Evolutionary conservation across 2,888 invertebrate species (phyloP), one percentile per base, ranked within the genome.

Genomic region (Opisthograptis luteolata): DNA sequence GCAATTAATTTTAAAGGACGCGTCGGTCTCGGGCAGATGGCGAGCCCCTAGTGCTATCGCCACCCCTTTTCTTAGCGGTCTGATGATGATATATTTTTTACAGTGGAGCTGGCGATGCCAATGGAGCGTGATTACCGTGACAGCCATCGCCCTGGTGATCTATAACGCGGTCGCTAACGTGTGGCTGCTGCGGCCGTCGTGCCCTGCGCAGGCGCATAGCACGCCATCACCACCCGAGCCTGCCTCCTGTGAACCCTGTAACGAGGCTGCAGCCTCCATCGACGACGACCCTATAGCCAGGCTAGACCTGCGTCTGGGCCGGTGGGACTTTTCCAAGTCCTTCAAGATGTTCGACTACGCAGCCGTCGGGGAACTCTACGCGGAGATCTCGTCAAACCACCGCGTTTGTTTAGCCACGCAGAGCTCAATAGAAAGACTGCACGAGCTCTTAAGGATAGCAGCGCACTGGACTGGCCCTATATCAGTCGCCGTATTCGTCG

Each of bases 381-480:
- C 90, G 0, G 91, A 92, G 12, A 68, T 94, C 2, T 94, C 93
- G 8, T 78, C 90, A n/a, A 79, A 83, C 8, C 92, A 92, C 47
- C 84, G 85, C 10, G 94, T 95, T 8, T 96, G 96, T 64, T 81
- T 97, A 48, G 97, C 97, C 1, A 97, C 97, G 0, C 97, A 97
- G 78, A 95, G 95, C 64, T 97, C 97, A 0, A 91, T 97, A 37
- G 97, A 97, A 68, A 93, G 96, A 54, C 81, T 98, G 5, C 92
- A 93, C 59, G 96, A 96, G 27, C 76, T 97, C 10, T 92, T 96
- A 0, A 94, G 95, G 63, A 95, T 96, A 25, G 94, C 95, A 0
- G 93, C 94, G 35, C 95, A 96, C 66, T 97, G 97, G 97, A 92
- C 93, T 4, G 97, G 97, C 0, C 95, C 97, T 0, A 95, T 98